Evolutionary conservation across 2,797 vertebrate species (phyloP), one percentile per base, ranked within the genome.

Genomic region (Pseudomugil gertrudae): DNA sequence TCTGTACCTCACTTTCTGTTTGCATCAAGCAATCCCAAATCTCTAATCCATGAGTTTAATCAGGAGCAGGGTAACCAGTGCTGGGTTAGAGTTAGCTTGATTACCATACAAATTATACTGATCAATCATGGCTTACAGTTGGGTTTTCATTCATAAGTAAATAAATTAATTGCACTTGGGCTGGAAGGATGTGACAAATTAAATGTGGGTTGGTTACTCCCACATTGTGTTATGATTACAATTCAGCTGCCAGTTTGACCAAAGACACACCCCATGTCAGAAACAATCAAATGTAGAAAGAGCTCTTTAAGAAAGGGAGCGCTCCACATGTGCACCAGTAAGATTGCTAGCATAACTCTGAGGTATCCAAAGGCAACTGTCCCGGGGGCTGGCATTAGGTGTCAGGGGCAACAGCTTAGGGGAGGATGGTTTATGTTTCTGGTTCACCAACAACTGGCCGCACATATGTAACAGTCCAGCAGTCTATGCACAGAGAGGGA

Each of bases 311-410:
- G 72, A 81, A 78, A 59, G 76, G 71, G 89, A 89, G 83, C 84
- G 81, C 74, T 75, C 79, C 89, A 89, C 70, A 83, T 89, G 89
- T 84, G 90, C 84, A 62, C 36, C 35, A 30, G 61, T 57, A 50
- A 14, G 63, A 90, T 89, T 8, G 26, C 73, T 64, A 55, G 71
- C 80, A 90, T 90, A 90, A 72, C 79, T 86, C 36, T 38, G 26
- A 66, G 51, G 50, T 55, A 62, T 67, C 63, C 68, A 63, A 80
- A 81, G 69, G 58, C 91, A 92, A 90, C 89, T 92, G 90, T 84
- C 78, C 71, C 24, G 57, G 57, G 78, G 83, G 30, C 78, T 72
- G 71, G 51, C 58, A 60, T 52, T 62, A 72, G 40, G 63, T 74
- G 72, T 76, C 57, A 61, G 77, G 65, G 50, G 60, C 43, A 59